A percentile compares a stretch with the other conserved stretches of the same genome.
Evolutionary conservation across 2,113 vertebrate genomes (phyloP).

Genomic region (Lepus americanus): DNA sequence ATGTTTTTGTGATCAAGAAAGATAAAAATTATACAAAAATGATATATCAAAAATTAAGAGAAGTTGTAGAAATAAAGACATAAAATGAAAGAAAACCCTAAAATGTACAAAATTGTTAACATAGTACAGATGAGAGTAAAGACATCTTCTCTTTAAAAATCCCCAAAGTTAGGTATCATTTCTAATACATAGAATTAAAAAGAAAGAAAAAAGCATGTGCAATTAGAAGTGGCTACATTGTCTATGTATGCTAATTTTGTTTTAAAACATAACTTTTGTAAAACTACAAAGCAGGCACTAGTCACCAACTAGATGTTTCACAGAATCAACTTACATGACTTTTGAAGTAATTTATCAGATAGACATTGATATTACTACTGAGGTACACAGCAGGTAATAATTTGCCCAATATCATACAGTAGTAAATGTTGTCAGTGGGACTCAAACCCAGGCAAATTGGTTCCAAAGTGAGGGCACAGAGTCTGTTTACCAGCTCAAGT

Average conservation of each 20-base stretch:
- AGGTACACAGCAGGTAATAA: neutral
- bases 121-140: neutral
- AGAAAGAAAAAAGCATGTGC: neutral
- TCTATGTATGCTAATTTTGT: neutral
- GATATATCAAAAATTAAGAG: no score
- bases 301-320: neutral
- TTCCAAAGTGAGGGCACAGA: neutral
- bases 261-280: neutral
- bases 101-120: neutral
- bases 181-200: neutral
- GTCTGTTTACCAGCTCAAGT: neutral
- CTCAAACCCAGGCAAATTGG: neutral
- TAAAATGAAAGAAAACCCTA: neutral
- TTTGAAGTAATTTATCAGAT: neutral
- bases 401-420: neutral
- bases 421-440: neutral
- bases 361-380: neutral
- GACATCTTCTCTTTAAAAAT: neutral
- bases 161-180: neutral
- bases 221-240: neutral
- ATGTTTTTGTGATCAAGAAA: neutral
- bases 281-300: neutral
- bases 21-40: neutral
- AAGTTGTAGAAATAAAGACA: neutral
- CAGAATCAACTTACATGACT: neutral